Evolutionary conservation across 2,113 vertebrate species (phyloP).

Genomic region (Archocentrus centrarchus): DNA sequence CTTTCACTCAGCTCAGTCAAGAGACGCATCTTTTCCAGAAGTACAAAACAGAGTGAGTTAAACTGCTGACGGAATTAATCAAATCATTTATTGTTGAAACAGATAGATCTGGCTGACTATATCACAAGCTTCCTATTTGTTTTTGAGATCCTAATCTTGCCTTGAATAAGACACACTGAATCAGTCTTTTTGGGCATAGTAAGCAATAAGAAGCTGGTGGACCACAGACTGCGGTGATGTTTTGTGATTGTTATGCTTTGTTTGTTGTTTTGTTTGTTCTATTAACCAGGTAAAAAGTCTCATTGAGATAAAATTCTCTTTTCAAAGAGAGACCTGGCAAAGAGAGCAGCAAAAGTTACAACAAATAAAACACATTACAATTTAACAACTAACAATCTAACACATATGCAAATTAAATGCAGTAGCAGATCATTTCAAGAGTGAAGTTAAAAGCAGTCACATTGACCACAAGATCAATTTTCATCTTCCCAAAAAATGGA

Average conservation of each 20-base stretch:
- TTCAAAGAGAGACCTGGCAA: no score
- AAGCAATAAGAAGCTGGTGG: background rate
- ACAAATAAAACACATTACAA: no score
- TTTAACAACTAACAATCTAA: no score
- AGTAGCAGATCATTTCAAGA: no score
- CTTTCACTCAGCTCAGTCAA: constrained; percentile 4
- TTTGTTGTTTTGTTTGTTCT: background rate
- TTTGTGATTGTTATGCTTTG: rapidly evolving
- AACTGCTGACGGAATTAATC: background rate
- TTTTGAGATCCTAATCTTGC: background rate
- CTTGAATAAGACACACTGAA: background rate
- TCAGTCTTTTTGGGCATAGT: background rate
- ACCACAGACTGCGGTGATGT: background rate
- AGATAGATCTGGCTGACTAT: background rate
- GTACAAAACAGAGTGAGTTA: background rate
- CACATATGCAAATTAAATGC: no score
- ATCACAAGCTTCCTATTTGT: background rate
- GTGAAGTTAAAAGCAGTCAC: no score
- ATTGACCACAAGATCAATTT: no score
- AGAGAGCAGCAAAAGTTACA: no score
- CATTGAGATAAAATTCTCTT: no score
- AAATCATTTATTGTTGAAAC: background rate
- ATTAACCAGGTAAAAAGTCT: no score
- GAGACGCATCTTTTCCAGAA: background rate
- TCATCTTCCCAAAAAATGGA: no score